A percentile compares a stretch with the other conserved stretches of the same genome.
Conservation (phyloP, 2,888 invertebrate species). For the Ectemnius cavifrons region DNA sequence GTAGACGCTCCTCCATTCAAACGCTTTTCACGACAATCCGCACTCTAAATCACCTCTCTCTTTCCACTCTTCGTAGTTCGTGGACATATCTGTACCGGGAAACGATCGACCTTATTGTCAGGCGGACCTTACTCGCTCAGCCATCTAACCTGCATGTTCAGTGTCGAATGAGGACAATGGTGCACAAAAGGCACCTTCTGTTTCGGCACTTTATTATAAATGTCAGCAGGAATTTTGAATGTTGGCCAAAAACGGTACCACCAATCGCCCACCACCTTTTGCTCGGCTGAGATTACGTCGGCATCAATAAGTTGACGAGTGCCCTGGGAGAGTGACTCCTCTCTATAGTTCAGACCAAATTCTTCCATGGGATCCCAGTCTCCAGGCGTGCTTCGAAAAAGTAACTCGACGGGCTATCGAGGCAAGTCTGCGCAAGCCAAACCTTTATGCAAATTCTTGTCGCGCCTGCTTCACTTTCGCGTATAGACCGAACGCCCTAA, state of each 20-base stretch:
- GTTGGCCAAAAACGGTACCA: too few species aligned
- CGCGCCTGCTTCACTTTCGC: slow-evolving; percentile 24
- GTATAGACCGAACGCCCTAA: slow-evolving; percentile 36
- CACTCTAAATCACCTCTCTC: neutral
- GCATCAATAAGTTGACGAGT: too few species aligned
- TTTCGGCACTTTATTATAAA: too few species aligned
- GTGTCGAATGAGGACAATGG: too few species aligned
- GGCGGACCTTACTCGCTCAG: neutral
- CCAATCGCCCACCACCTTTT: too few species aligned
- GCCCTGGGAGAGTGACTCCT: too few species aligned
- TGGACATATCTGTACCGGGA: neutral
- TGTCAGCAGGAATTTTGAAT: too few species aligned
- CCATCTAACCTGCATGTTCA: neutral
- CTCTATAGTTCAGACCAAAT: neutral
- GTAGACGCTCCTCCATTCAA: neutral
- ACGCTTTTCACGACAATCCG: neutral
- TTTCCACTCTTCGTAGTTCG: neutral
- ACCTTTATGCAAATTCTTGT: slow-evolving; percentile 60
- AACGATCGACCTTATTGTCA: neutral
- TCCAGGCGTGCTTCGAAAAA: slow-evolving; percentile 43
- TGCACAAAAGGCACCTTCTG: too few species aligned
- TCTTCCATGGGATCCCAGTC: slow-evolving; percentile 2
- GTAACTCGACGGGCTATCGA: slow-evolving; percentile 68
- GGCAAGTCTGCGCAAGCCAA: slow-evolving; percentile 59
- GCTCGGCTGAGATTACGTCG: too few species aligned